A percentile compares a stretch with the other conserved stretches of the same genome.
Conservation (phyloP, 2,113 vertebrate genomes). For the Falcunculus frontatus region DNA sequence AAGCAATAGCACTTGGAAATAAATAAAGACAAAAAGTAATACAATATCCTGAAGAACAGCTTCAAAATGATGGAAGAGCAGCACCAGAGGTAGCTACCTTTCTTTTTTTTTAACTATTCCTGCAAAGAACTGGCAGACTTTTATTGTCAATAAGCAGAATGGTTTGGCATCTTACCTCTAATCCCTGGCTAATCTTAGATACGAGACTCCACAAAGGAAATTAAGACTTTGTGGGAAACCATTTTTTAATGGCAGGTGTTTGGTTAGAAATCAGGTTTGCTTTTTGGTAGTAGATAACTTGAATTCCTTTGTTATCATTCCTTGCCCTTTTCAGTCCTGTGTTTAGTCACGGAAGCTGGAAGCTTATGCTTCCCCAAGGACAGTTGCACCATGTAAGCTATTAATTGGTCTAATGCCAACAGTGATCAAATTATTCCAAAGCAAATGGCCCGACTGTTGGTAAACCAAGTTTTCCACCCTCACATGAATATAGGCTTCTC, state of each 20-base stretch:
- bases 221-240: not conserved
- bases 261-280: not conserved
- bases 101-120: not conserved
- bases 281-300: not conserved
- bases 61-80: not conserved
- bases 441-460: not conserved
- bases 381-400: not conserved
- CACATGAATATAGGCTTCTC: not conserved
- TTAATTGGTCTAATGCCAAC: not conserved
- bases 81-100: not conserved
- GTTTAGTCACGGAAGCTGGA: not conserved
- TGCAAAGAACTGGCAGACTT: not conserved
- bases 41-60: not conserved
- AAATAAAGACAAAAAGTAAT: conserved; percentile 25
- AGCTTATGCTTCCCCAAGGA: not conserved
- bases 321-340: not conserved
- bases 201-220: not conserved
- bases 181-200: not conserved
- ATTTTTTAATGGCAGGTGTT: not conserved
- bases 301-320: not conserved
- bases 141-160: not conserved
- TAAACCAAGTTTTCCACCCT: conserved; percentile 10
- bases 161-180: not conserved
- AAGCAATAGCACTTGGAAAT: conserved; percentile 26
- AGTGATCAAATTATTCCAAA: not conserved